A percentile compares a stretch with the other conserved stretches of the same genome.
These are phyloP conservation scores for Sinella curviseta DNA, from an alignment of 1,140 invertebrate species.

Conservation along the genomic window DNA sequence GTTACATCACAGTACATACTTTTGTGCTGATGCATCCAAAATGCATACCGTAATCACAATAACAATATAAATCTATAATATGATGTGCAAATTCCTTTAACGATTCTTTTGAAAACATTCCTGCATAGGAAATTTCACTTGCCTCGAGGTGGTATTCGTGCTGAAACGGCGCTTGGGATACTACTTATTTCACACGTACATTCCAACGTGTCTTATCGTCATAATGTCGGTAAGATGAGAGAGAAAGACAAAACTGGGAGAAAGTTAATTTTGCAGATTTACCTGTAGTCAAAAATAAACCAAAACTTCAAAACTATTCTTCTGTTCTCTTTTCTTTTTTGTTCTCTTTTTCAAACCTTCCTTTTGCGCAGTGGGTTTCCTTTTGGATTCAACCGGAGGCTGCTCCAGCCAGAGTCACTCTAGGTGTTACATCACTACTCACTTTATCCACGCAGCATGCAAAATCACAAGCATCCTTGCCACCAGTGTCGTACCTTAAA, in stretches of 20 bases:
- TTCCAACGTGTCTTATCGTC: conserved; percentile 83
- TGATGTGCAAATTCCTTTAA: too few species aligned
- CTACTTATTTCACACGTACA: conserved; percentile 85
- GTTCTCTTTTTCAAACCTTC: too few species aligned
- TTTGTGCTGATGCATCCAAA: too few species aligned
- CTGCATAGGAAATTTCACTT: conserved; percentile 77
- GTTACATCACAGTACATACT: too few species aligned
- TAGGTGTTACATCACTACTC: conserved; percentile 84
- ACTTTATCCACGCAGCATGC: conserved; percentile 89
- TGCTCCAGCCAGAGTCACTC: conserved; percentile 80
- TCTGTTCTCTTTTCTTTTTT: too few species aligned
- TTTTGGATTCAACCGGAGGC: conserved; percentile 71
- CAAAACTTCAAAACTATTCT: too few species aligned
- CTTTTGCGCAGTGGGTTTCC: conserved; percentile 54
- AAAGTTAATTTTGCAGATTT: too few species aligned
- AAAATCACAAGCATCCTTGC: conserved; percentile 82
- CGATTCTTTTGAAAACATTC: too few species aligned
- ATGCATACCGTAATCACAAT: too few species aligned
- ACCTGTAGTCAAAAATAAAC: neutral
- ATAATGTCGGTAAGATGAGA: conserved; percentile 42
- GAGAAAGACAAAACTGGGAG: too few species aligned
- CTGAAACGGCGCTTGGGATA: conserved; percentile 81
- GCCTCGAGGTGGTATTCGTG: conserved; percentile 83
- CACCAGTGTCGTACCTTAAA: conserved; percentile 85
- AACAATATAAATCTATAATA: too few species aligned